phyloP scores from a whole-genome alignment of 2,113 vertebrate species.

The Mustela nigripes region DNA sequence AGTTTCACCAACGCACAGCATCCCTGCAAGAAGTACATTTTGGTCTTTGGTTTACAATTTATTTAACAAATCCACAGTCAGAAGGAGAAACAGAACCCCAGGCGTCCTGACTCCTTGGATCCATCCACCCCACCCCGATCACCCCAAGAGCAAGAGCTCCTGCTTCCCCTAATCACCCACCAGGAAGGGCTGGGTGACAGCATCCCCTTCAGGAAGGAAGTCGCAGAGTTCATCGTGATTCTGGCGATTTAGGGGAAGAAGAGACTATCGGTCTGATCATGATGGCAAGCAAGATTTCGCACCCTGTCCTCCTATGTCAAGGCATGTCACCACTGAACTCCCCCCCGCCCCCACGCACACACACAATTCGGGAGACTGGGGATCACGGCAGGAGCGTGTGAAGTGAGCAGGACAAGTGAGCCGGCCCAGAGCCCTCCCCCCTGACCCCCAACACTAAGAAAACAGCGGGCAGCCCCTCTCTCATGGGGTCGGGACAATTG shows the following conservation, averaged over 20 bases:
- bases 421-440: too few relatives aligned
- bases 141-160: background rate
- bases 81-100: background rate
- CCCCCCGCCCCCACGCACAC: background rate
- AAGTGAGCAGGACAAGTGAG: background rate
- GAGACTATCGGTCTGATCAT: background rate
- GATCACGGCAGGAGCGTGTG: background rate
- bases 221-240: background rate
- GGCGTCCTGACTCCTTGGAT: background rate
- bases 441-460: background rate
- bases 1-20: background rate
- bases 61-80: background rate
- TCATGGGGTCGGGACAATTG: background rate
- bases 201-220: background rate
- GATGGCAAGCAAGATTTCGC: background rate
- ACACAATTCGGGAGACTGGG: background rate
- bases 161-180: background rate
- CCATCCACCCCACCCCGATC: background rate
- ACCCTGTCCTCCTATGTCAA: too few relatives aligned
- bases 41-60: background rate
- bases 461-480: accelerated
- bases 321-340: background rate
- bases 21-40: background rate
- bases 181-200: background rate
- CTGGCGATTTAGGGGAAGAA: background rate